These are phyloP conservation scores for Heliconius nattereri DNA, from an alignment of 1,140 invertebrate genomes.

Conservation along the genomic window DNA sequence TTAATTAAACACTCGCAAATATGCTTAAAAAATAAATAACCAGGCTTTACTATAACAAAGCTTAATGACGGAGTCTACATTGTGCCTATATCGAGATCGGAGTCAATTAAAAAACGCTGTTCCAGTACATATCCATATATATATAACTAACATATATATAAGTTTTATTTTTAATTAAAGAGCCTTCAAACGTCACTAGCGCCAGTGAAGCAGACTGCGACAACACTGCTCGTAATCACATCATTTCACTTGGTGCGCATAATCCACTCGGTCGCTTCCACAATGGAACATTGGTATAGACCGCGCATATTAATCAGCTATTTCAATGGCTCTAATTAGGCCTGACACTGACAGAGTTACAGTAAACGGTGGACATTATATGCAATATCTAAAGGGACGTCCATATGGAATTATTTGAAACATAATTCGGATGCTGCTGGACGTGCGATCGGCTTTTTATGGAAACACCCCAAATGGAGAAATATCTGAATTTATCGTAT, in stretches of 20 bases:
- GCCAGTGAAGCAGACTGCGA: conserved; percentile 34
- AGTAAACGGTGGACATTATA: conserved; percentile 63
- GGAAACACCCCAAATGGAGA: background rate
- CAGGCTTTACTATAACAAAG: background rate
- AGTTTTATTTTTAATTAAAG: conserved; percentile 31
- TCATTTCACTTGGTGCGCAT: conserved; percentile 66
- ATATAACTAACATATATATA: conserved; percentile 18
- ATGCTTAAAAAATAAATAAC: background rate
- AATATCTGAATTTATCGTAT: background rate
- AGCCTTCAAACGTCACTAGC: conserved; percentile 28
- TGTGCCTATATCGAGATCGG: conserved; percentile 1
- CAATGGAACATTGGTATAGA: conserved; percentile 64
- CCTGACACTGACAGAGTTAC: conserved; percentile 71
- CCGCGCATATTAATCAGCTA: conserved; percentile 76
- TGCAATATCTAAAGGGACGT: conserved; percentile 34
- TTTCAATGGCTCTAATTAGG: conserved; percentile 75
- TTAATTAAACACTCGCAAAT: background rate
- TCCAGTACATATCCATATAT: background rate
- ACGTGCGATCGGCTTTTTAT: background rate
- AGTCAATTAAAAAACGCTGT: conserved; percentile 24
- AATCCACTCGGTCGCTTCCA: conserved; percentile 59
- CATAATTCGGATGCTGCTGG: background rate
- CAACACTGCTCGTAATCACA: conserved; percentile 64
- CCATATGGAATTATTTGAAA: conserved; percentile 16
- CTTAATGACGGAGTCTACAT: conserved; percentile 14